Conservation (phyloP, 2,888 invertebrate species). For the Thera britannica region DNA sequence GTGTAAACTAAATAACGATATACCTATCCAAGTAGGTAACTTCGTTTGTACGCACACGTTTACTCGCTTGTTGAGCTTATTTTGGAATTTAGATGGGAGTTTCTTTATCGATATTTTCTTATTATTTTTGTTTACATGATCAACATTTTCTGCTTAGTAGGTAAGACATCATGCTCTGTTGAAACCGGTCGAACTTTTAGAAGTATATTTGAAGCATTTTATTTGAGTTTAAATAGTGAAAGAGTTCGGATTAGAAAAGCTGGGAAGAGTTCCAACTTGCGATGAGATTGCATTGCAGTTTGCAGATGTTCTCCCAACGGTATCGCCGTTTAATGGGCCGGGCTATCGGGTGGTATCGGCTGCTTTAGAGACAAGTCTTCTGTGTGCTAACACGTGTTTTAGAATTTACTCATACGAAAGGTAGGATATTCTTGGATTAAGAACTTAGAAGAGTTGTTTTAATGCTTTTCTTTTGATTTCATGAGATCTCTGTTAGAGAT, state of each 20-base stretch:
- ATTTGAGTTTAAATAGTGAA: slow-evolving; percentile 25
- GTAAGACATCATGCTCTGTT: neutral
- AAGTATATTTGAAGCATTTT: slow-evolving; percentile 14
- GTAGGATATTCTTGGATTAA: too few relatives aligned
- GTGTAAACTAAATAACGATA: slow-evolving; percentile 20
- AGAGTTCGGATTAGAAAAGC: slow-evolving; percentile 19
- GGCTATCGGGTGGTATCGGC: neutral
- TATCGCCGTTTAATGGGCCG: slow-evolving; percentile 12
- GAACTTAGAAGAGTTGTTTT: too few relatives aligned
- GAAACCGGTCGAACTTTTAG: slow-evolving; percentile 1
- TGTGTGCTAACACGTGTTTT: neutral
- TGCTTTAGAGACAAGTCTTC: neutral
- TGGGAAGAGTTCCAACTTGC: slow-evolving; percentile 24
- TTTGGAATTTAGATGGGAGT: neutral
- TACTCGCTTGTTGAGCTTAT: neutral
- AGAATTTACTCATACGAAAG: neutral
- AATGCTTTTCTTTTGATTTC: too few relatives aligned
- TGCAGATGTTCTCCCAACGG: slow-evolving; percentile 15
- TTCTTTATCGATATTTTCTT: neutral
- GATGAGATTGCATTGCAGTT: slow-evolving; percentile 28
- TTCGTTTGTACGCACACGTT: slow-evolving; percentile 1
- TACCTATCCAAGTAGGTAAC: neutral
- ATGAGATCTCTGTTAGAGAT: too few relatives aligned
- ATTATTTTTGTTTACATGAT: neutral
- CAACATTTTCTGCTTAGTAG: neutral